phyloP scores from a whole-genome alignment of 2,797 vertebrate genomes.

The Parambassis ranga region DNA sequence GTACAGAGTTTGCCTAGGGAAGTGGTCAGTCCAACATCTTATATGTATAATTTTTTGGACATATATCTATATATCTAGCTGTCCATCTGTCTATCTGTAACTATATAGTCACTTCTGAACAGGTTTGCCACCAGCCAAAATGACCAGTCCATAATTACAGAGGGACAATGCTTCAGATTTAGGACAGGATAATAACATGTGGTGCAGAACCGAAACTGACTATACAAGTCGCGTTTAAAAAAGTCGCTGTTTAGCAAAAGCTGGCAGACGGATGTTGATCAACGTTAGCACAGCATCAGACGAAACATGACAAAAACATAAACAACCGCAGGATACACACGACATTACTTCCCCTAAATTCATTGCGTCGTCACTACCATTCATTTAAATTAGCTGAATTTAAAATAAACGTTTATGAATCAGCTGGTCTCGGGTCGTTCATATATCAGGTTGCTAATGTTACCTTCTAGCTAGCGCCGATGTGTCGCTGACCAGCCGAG shows the following conservation, averaged over 20 bases:
- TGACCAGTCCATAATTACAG: background rate
- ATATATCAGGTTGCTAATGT: conserved; percentile 46
- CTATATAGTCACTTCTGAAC: too few relatives aligned
- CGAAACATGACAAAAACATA: conserved; percentile 39
- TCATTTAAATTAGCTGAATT: too few relatives aligned
- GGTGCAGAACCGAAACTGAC: background rate
- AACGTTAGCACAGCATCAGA: conserved; percentile 24
- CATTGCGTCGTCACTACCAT: accelerated
- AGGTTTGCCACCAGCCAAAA: too few relatives aligned
- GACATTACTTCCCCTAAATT: background rate
- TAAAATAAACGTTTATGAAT: background rate
- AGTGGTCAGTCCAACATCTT: too few relatives aligned
- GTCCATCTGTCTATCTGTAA: too few relatives aligned
- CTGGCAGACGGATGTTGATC: conserved; percentile 38
- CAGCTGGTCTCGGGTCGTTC: background rate
- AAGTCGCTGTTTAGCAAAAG: background rate
- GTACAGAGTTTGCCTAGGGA: too few relatives aligned
- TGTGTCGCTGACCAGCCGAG: conserved; percentile 39
- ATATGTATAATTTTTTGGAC: too few relatives aligned
- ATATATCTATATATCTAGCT: too few relatives aligned
- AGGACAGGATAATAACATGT: background rate
- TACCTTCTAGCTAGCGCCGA: conserved; percentile 58
- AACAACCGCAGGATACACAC: conserved; percentile 21
- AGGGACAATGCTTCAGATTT: background rate
- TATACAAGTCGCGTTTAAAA: conserved; percentile 2